phyloP scores from a whole-genome alignment of 2,888 invertebrate genomes.

The Pterostichus niger region DNA sequence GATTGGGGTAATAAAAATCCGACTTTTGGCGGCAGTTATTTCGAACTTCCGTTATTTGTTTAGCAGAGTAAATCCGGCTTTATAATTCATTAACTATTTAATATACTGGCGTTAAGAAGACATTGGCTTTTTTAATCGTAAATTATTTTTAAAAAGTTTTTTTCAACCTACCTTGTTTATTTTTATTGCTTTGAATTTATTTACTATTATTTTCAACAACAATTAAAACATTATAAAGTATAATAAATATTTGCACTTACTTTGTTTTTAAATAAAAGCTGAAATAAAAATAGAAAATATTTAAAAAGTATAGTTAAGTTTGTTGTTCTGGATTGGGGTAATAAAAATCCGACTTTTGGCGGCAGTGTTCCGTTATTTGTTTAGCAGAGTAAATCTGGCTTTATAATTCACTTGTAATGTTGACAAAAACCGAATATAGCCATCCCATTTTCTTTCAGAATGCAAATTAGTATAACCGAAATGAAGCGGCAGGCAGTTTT shows the following conservation, averaged over 20 bases:
- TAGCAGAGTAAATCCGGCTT: slow-evolving; percentile 23
- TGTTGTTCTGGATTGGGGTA: neutral
- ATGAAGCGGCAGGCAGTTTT: slow-evolving; percentile 17
- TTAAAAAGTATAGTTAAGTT: no score
- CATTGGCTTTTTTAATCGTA: slow-evolving; percentile 12
- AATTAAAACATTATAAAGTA: no score
- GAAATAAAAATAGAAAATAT: neutral
- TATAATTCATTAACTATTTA: slow-evolving; percentile 37
- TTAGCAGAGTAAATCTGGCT: slow-evolving; percentile 29
- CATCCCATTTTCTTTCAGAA: slow-evolving; percentile 5
- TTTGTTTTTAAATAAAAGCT: no score
- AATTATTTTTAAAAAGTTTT: no score
- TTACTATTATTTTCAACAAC: no score
- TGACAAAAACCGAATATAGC: slow-evolving; percentile 27
- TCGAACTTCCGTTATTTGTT: slow-evolving; percentile 32
- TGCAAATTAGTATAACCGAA: slow-evolving; percentile 5
- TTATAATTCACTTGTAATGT: slow-evolving; percentile 39
- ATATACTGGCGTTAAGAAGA: neutral
- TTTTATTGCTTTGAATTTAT: no score
- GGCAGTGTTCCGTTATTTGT: slow-evolving; percentile 29
- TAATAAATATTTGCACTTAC: no score
- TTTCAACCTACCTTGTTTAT: no score
- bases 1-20: slow-evolving; percentile 13
- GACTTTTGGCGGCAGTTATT: neutral
- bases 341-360: slow-evolving; percentile 4